Percentiles rank a stretch among this genome's conserved stretches.
phyloP scores from a whole-genome alignment of 2,888 invertebrate genomes.

The Drosophila sordidula region DNA sequence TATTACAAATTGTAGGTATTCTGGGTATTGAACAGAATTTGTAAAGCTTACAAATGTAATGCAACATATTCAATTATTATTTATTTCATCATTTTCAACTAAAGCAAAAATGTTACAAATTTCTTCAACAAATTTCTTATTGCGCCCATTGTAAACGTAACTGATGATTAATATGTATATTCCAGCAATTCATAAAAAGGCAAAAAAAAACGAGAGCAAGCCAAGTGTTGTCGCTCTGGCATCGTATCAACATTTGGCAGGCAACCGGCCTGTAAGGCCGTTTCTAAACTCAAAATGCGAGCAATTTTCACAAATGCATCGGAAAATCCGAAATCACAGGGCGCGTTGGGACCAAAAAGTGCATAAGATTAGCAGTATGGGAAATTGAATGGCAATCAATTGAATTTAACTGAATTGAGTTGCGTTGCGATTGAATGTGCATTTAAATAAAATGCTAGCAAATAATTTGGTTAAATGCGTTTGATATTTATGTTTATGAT shows the following conservation, averaged over 20 bases:
- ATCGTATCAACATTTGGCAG: conserved; percentile 57
- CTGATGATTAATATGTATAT: conserved; percentile 18
- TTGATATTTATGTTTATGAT: conserved; percentile 45
- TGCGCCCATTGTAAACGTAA: conserved; percentile 21
- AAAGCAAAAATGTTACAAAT: background rate
- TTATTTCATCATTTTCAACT: no score
- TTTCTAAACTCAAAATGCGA: conserved; percentile 41
- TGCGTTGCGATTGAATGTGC: conserved; percentile 41
- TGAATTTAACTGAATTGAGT: conserved; percentile 24
- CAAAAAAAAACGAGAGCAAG: conserved; percentile 1
- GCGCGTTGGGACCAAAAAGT: background rate
- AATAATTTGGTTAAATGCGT: conserved; percentile 51
- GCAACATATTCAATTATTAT: no score
- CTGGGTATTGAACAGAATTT: no score
- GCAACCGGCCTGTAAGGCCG: conserved; percentile 41
- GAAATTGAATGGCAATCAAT: conserved; percentile 35
- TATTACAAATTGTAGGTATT: no score
- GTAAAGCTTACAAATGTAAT: no score
- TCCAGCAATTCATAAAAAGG: conserved; percentile 1
- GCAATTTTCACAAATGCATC: conserved; percentile 44
- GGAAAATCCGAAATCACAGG: conserved; percentile 21
- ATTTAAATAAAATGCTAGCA: conserved; percentile 37
- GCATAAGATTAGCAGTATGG: conserved; percentile 37
- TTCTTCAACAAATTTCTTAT: background rate
- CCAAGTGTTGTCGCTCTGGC: conserved; percentile 53